phyloP scores from a whole-genome alignment of 1,140 invertebrate species.

The Stenopsyche tienmushanensis region DNA sequence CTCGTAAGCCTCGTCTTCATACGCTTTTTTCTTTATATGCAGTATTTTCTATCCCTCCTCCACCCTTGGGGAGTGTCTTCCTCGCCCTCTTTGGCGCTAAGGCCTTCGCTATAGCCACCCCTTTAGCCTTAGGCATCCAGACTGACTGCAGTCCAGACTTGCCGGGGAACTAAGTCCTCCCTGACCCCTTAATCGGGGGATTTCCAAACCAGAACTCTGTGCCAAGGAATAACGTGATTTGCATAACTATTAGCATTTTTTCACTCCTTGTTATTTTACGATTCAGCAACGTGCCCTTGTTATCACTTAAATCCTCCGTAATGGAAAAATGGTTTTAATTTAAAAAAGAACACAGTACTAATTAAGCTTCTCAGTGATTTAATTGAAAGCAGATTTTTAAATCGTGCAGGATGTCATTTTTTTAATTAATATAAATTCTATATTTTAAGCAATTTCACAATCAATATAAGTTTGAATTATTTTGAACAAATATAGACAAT shows the following conservation, averaged over 20 bases:
- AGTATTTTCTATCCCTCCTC: background rate
- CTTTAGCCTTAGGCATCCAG: background rate
- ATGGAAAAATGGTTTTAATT: no score
- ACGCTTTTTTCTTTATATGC: constrained; percentile 1
- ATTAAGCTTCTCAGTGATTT: no score
- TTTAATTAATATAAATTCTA: no score
- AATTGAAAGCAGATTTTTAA: no score
- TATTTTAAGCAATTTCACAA: no score
- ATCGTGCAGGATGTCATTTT: no score
- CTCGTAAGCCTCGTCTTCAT: background rate
- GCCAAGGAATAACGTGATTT: constrained; percentile 23
- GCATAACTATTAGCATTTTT: constrained; percentile 24
- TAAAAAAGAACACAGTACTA: no score
- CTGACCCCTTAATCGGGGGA: constrained; percentile 5
- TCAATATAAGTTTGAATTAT: no score
- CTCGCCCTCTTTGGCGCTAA: background rate
- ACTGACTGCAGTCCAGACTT: constrained; percentile 13
- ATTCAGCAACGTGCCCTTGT: background rate
- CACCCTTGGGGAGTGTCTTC: background rate
- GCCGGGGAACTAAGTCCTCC: background rate
- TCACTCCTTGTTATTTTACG: background rate
- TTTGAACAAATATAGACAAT: no score
- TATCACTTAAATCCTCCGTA: background rate
- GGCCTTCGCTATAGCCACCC: background rate
- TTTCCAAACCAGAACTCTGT: constrained; percentile 12